Base-by-base conservation (phyloP, 2,113 vertebrate genomes). In the Xenus cinereus region DNA sequence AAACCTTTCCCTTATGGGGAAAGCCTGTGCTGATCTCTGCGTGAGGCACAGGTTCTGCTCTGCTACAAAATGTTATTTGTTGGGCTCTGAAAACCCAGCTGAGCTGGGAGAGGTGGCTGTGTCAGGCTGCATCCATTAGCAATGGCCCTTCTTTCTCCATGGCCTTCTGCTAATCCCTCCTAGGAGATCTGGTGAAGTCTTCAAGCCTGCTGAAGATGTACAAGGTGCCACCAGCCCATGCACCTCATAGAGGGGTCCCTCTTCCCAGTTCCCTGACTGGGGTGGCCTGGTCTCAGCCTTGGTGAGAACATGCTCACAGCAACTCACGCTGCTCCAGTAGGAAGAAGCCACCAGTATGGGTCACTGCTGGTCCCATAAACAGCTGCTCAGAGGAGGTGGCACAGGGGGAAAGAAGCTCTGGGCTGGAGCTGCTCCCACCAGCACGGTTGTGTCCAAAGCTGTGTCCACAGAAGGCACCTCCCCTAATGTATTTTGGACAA, bases 361-460 rank as follows among this genome's bases (percentile, higher is more conserved):
- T 50, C 45, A 45, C 63, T 53, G 72, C 50, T 87, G 89, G 72
- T 69, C 18, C 54, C 43, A 69, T 4, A 39, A 16, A 26, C 41
- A 78, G 37, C 33, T 63, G 46, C 19, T 17, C 51, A 80, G 59
- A 91, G 0, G 1, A 74, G 35, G 24, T 14, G 54, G 39, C 50
- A 77, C 13, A 22, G 19, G 0, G 9, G 16, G 5, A 6, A 87
- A 84, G 30, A 14, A 87, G 53, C 15, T 68, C 14, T 41, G 22
- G 51, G 46, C 27, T 78, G 80, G 30, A 83, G 27, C 14, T 69
- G 35, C 41, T 62, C 22, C 1, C 1, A 3, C 12, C 2, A 7
- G 45, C 13, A 7, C 0, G 6, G 30, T 57, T 60, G n/a, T 2
- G 2, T 32, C 4, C 6, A 83, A 41, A 72, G 46, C 41, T n/a